A percentile compares a stretch with the other conserved stretches of the same genome.
Evolutionary conservation across 2,888 invertebrate genomes (phyloP).

Genomic region (Rhingia campestris): DNA sequence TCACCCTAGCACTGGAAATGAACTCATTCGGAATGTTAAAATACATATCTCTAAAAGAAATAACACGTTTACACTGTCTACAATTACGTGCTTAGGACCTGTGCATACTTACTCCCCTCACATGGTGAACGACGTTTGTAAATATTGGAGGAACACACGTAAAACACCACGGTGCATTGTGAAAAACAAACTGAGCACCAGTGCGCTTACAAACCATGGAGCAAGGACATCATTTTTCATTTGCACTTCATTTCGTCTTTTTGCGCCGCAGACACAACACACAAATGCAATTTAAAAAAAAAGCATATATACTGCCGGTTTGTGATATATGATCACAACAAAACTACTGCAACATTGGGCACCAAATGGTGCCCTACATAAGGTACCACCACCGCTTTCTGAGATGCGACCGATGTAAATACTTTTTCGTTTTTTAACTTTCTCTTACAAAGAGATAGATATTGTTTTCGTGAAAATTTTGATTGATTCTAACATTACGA

Average conservation of each 20-base stretch:
- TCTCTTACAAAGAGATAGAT: too few species aligned
- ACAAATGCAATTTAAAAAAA: constrained; percentile 9
- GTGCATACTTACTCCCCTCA: neutral
- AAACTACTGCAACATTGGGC: too few species aligned
- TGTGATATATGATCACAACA: neutral
- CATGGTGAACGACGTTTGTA: neutral
- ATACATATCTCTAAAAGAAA: too few species aligned
- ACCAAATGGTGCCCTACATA: neutral
- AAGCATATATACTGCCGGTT: neutral
- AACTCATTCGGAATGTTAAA: too few species aligned
- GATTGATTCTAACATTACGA: too few species aligned
- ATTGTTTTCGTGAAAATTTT: too few species aligned
- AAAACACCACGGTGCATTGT: neutral
- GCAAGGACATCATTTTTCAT: constrained; percentile 61
- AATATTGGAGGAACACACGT: neutral
- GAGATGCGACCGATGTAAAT: neutral
- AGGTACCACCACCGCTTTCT: neutral
- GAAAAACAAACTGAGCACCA: constrained; percentile 39
- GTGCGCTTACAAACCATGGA: constrained; percentile 29
- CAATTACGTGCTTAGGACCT: too few species aligned
- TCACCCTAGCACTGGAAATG: too few species aligned
- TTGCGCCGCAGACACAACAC: constrained; percentile 37
- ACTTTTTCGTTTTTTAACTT: neutral
- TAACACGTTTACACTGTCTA: too few species aligned
- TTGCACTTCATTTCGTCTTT: constrained; percentile 47